Conservation (phyloP, 2,113 vertebrate species). For the Saguinus imperator region DNA sequence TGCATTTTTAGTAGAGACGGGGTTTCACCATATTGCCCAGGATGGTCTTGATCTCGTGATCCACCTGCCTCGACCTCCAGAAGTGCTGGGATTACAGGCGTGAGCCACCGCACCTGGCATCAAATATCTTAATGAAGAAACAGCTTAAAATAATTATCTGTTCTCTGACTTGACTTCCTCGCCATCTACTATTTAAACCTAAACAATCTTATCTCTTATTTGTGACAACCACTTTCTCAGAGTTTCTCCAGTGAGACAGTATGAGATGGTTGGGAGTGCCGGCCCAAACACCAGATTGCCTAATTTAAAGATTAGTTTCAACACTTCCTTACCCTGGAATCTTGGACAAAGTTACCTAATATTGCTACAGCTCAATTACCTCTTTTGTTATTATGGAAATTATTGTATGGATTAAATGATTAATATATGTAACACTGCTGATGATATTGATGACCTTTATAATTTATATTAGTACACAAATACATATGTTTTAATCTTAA, state of each 20-base stretch:
- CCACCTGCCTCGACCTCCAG: rapidly evolving
- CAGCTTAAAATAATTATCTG: background rate
- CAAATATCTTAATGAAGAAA: constrained; percentile 20
- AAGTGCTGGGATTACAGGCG: too few species aligned
- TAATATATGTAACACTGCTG: background rate
- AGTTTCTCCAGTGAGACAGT: background rate
- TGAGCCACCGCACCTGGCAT: too few species aligned
- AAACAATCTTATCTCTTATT: background rate
- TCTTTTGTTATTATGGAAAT: background rate
- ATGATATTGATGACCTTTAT: background rate
- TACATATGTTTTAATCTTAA: background rate
- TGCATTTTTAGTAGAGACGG: too few species aligned
- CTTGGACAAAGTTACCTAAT: background rate
- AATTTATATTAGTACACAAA: background rate
- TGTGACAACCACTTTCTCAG: background rate
- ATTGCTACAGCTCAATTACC: background rate
- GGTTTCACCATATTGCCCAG: too few species aligned
- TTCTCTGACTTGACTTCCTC: constrained; percentile 13
- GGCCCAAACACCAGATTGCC: background rate
- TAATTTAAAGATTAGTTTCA: background rate
- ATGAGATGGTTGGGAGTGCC: background rate
- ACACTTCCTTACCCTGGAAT: background rate
- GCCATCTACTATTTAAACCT: background rate
- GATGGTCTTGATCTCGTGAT: too few species aligned
- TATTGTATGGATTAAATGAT: background rate